phyloP scores from a whole-genome alignment of 2,113 vertebrate genomes.

The Rhinoptilus africanus region DNA sequence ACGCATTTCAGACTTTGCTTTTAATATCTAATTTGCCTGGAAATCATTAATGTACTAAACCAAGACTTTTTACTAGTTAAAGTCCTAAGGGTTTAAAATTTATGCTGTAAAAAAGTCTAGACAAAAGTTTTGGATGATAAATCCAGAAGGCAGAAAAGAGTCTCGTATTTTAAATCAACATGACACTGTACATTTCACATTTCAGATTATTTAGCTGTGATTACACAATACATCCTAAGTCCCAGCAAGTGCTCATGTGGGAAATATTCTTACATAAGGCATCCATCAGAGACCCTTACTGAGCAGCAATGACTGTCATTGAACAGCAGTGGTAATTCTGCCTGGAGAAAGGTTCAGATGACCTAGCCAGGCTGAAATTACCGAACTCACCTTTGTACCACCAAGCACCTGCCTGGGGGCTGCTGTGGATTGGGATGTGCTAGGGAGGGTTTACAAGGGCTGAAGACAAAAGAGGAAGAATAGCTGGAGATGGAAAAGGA shows the following conservation, averaged over 20 bases:
- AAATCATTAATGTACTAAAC: background rate
- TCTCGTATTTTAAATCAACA: background rate
- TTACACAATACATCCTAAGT: background rate
- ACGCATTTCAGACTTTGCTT: background rate
- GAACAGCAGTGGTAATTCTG: background rate
- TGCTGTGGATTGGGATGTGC: background rate
- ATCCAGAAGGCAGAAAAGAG: background rate
- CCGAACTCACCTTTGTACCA: background rate
- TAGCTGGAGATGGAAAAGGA: background rate
- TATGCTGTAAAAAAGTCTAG: background rate
- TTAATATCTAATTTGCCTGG: background rate
- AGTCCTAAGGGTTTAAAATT: background rate
- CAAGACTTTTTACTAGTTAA: background rate
- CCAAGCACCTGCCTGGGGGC: too few species aligned
- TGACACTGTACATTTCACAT: background rate
- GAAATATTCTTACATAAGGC: background rate
- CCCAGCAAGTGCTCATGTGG: background rate
- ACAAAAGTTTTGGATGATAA: background rate
- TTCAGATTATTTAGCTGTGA: background rate
- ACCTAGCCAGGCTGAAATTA: background rate
- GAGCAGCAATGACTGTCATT: background rate
- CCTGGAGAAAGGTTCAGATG: background rate
- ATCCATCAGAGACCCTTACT: background rate
- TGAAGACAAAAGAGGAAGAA: background rate
- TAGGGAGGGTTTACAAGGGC: background rate